A percentile compares a stretch with the other conserved stretches of the same genome.
Conservation (phyloP, 1,140 invertebrate species). For the Rhopalosiphum padi region DNA sequence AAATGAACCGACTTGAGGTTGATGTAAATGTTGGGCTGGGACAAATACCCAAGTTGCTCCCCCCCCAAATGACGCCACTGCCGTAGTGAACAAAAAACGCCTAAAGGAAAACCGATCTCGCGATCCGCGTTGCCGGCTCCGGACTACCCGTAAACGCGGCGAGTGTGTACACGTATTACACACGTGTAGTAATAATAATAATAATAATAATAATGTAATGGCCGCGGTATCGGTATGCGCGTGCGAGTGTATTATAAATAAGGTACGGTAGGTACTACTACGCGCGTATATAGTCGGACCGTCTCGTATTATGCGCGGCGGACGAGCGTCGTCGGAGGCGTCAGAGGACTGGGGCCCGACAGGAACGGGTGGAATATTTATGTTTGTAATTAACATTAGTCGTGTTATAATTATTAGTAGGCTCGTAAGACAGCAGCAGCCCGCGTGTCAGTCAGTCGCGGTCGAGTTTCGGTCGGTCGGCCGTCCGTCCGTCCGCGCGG, state of each 20-base stretch:
- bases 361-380: slow-evolving; percentile 38
- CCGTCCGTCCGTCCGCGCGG: not conserved
- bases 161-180: not conserved
- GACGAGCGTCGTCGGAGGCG: not conserved
- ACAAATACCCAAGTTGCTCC: too few relatives aligned
- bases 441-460: slow-evolving; percentile 17
- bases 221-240: not conserved
- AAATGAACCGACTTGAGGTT: too few relatives aligned
- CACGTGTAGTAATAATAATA: not conserved
- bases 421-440: slow-evolving; percentile 43
- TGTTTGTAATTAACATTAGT: slow-evolving; percentile 55
- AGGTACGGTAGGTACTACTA: not conserved
- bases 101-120: not conserved
- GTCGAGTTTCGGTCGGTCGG: not conserved
- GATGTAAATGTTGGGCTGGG: too few relatives aligned
- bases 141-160: not conserved
- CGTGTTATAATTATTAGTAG: slow-evolving; percentile 36
- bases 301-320: not conserved
- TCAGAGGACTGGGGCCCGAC: not conserved
- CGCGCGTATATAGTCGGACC: not conserved
- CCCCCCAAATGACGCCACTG: too few relatives aligned
- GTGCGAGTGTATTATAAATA: not conserved
- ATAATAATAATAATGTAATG: not conserved
- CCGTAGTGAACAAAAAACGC: not conserved
- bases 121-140: not conserved